Evolutionary conservation across 2,888 invertebrate genomes (phyloP), one percentile per base, ranked within the genome.

Genomic region (Isoperla grammatica): DNA sequence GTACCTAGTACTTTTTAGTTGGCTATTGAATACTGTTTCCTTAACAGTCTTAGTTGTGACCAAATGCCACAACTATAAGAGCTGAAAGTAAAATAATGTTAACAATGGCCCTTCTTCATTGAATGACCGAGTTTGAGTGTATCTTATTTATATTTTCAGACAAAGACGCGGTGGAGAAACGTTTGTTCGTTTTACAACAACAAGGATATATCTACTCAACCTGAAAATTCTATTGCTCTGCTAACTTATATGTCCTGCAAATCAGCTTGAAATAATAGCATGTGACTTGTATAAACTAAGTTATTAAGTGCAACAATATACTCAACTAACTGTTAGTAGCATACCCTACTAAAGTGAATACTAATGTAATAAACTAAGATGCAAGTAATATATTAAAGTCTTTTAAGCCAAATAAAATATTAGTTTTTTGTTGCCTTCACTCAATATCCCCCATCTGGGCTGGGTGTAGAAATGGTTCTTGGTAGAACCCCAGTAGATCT

Each of bases 141-240:
- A 19, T 12, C 22, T 48, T 55, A 37, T 55, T 60, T 54, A 40
- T 57, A 61, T 53, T 78, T 78, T 45, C 79, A 95, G 96, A 97
- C 78, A 95, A 95, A 77, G 92, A 95, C 72, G 95, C 96, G 56
- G 98, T 98, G 57, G 97, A 98, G 75, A 93, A 92, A 76, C 85
- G 98, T 66, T 82, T 98, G 59, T 87, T 83, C 69, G 85, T 92
- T 67, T 80, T 94, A 61, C 89, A 92, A 72, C 84, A 88, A 71
- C 85, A 87, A 75, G 88, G 87, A 58, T 84, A 81, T 70, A 85
- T 87, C 65, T 85, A 85, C 61, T 66, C 69, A 48, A 65, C 65
- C n/a, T 66, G 66, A 66, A 60, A 48, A 5, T 29, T 12, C 23
- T n/a, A 50, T 50, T 35, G 49, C 29, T 50, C 23, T 50, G 49